Conservation (phyloP, 2,797 vertebrate genomes). For the Triplophysa yarkandensis region DNA sequence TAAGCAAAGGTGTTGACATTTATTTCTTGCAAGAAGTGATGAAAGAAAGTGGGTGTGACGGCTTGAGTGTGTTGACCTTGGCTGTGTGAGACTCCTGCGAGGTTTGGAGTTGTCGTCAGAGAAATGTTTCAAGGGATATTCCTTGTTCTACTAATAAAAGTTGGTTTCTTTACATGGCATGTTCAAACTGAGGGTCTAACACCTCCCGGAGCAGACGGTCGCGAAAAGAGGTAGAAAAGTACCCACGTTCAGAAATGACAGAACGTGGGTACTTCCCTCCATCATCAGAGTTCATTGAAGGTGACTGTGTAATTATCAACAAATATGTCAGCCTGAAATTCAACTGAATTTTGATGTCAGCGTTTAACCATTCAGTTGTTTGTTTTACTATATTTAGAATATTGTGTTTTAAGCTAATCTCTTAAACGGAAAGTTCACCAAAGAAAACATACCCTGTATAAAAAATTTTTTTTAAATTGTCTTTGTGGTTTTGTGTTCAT, state of each 20-base stretch:
- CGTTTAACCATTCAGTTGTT: no score
- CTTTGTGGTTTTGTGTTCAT: no score
- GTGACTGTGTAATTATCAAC: no score
- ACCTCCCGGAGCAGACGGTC: constrained; percentile 3
- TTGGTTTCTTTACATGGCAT: background rate
- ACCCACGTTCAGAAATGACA: background rate
- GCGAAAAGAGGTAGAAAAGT: background rate
- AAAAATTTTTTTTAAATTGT: no score
- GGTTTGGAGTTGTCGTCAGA: constrained; percentile 3
- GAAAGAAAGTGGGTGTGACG: constrained; percentile 27
- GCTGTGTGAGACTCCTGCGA: constrained; percentile 14
- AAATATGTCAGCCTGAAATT: no score
- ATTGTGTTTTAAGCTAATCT: no score
- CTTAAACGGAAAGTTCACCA: no score
- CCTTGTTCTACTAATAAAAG: background rate
- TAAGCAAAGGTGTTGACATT: constrained; percentile 38
- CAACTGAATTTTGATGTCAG: no score
- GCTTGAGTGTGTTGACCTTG: constrained; percentile 18
- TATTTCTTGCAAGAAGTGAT: constrained; percentile 14
- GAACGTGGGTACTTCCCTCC: no score
- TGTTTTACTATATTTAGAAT: no score
- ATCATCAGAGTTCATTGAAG: no score
- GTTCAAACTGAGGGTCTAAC: background rate
- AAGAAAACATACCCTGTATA: no score
- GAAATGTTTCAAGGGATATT: background rate